These are phyloP conservation scores for Marronus borbonicus DNA, from an alignment of 2,888 invertebrate species.

Conservation along the genomic window DNA sequence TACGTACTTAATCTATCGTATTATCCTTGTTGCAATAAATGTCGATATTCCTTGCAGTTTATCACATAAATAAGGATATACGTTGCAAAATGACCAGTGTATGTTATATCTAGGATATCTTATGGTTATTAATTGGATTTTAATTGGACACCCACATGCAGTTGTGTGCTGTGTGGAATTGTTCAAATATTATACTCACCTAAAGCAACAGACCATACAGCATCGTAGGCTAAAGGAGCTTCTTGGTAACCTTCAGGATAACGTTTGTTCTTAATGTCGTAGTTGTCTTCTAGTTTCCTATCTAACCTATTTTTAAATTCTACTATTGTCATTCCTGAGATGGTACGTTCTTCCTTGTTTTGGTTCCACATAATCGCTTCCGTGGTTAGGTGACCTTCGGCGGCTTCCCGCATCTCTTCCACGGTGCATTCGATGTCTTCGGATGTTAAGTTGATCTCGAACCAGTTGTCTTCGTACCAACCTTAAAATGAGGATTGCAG, in stretches of 20 bases:
- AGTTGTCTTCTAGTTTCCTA: slow-evolving; percentile 83
- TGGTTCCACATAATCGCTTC: slow-evolving; percentile 99
- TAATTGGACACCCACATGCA: too few relatives aligned
- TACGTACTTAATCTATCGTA: too few relatives aligned
- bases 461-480: slow-evolving; percentile 99
- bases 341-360: slow-evolving; percentile 90
- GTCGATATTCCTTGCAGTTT: too few relatives aligned
- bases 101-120: too few relatives aligned
- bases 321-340: slow-evolving; percentile 96
- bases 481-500: slow-evolving; percentile 71
- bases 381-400: slow-evolving; percentile 98
- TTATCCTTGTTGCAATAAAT: too few relatives aligned
- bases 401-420: slow-evolving; percentile 94
- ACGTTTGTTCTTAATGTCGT: slow-evolving; percentile 88
- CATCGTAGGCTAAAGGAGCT: slow-evolving; percentile 98
- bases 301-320: slow-evolving; percentile 92
- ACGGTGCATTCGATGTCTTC: slow-evolving; percentile 93
- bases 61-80: too few relatives aligned
- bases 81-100: too few relatives aligned
- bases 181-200: slow-evolving; percentile 71
- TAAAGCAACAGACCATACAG: slow-evolving; percentile 98
- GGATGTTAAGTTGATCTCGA: slow-evolving; percentile 87
- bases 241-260: slow-evolving; percentile 97
- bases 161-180: too few relatives aligned
- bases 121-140: too few relatives aligned